phyloP scores from a whole-genome alignment of 2,113 vertebrate species.

The Colaptes auratus region DNA sequence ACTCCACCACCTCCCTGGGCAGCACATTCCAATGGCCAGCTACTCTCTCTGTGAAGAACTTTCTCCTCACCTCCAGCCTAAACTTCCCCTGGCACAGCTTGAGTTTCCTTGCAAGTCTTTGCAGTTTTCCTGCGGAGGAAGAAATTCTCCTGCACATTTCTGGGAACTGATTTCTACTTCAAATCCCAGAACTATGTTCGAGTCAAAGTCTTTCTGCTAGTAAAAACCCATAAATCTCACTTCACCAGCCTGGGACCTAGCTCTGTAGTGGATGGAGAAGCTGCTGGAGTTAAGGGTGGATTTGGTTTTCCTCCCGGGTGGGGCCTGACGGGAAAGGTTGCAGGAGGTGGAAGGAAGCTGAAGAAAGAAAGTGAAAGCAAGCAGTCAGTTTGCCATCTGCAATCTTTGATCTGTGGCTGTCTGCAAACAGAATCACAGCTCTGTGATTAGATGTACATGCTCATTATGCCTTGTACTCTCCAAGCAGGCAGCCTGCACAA shows the following conservation, averaged over 20 bases:
- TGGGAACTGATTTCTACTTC: neutral
- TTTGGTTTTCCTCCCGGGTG: neutral
- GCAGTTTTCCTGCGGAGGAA: neutral
- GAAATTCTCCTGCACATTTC: neutral
- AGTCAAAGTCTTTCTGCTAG: neutral
- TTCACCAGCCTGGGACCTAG: neutral
- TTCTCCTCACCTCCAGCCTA: too few relatives aligned
- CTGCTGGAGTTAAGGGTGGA: neutral
- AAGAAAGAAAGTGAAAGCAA: constrained; percentile 56
- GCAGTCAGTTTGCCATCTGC: constrained; percentile 24
- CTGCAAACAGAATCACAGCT: constrained; percentile 18
- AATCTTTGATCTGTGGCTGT: constrained; percentile 45
- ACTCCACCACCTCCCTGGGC: too few relatives aligned
- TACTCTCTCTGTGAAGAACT: too few relatives aligned
- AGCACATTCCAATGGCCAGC: too few relatives aligned
- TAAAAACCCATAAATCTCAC: neutral
- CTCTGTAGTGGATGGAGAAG: neutral
- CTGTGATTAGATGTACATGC: constrained; percentile 54
- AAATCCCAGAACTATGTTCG: neutral
- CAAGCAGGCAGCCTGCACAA: constrained; percentile 35
- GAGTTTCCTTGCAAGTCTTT: neutral
- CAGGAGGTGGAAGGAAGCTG: neutral
- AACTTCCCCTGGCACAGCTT: neutral
- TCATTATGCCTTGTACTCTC: constrained; percentile 46
- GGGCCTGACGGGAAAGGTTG: neutral